A percentile compares a stretch with the other conserved stretches of the same genome.
phyloP scores from a whole-genome alignment of 37 sponge, comb jelly and placozoan genomes.

The Beroe ovata region DNA sequence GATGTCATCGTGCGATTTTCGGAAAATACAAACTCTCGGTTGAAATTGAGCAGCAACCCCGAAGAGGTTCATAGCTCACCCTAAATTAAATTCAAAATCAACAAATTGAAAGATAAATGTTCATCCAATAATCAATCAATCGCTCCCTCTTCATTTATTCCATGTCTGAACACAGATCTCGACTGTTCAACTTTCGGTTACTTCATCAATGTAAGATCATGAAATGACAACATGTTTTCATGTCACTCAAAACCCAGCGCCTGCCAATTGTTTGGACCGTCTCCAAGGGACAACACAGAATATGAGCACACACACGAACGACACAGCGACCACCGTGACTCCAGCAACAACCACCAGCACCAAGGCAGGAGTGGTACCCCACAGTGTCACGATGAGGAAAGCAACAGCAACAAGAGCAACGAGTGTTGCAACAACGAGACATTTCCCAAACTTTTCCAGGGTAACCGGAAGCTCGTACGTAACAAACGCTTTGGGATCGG shows the following conservation, averaged over 20 bases:
- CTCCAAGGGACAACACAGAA: constrained; percentile 28
- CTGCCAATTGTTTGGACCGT: background rate
- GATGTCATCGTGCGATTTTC: too few species aligned
- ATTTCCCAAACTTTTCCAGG: background rate
- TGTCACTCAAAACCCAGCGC: background rate
- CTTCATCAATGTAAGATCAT: too few species aligned
- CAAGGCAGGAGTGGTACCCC: background rate
- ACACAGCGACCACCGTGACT: background rate
- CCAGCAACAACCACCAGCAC: background rate
- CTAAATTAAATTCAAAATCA: too few species aligned
- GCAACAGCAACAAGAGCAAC: background rate
- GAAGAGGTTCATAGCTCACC: too few species aligned
- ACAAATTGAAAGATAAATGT: too few species aligned
- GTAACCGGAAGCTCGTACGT: background rate
- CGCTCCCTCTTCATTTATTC: too few species aligned
- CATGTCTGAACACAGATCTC: too few species aligned
- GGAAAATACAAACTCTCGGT: too few species aligned
- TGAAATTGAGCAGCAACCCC: too few species aligned
- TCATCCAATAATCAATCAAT: too few species aligned
- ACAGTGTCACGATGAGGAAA: constrained; percentile 14
- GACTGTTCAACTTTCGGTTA: too few species aligned
- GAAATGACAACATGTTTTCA: too few species aligned
- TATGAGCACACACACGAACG: background rate
- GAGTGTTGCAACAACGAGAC: background rate
- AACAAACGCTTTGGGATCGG: background rate